Conservation (phyloP, 2,888 invertebrate genomes). For the Drosophila helvetica region DNA sequence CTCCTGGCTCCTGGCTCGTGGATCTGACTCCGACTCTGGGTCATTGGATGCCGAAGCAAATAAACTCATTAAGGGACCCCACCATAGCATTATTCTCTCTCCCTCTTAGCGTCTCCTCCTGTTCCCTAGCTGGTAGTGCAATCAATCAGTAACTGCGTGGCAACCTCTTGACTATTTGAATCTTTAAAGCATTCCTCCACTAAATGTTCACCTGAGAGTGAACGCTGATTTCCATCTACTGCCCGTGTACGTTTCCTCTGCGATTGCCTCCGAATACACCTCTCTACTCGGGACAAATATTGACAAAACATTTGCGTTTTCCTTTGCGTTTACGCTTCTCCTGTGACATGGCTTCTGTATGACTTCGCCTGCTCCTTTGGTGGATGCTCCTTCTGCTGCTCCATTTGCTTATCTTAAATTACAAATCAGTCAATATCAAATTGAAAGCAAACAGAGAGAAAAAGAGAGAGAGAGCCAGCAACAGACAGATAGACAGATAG, state of each 20-base stretch:
- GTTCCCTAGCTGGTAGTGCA: neutral
- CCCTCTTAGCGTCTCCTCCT: no score
- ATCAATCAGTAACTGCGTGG: neutral
- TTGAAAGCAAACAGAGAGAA: constrained; percentile 67
- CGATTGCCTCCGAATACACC: neutral
- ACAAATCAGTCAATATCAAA: constrained; percentile 78
- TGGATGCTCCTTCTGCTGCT: constrained; percentile 39
- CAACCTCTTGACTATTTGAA: neutral
- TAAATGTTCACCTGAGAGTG: constrained; percentile 32
- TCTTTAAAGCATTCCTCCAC: constrained; percentile 6
- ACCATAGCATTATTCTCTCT: neutral
- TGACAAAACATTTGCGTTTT: constrained; percentile 70
- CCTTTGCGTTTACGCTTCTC: constrained; percentile 1
- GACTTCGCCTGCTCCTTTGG: neutral
- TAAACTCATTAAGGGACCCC: neutral
- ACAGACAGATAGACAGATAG: neutral
- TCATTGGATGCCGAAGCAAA: neutral
- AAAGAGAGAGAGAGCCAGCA: neutral
- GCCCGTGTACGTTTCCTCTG: neutral
- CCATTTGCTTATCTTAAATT: constrained; percentile 78
- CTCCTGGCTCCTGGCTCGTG: no score
- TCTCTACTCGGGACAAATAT: constrained; percentile 60
- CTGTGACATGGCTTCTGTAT: neutral
- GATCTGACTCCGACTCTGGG: neutral
- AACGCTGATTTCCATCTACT: neutral